Percentiles rank a stretch among this genome's conserved stretches.
These are phyloP conservation scores for Anastatus disparis DNA, from an alignment of 1,140 invertebrate genomes.

Conservation along the genomic window DNA sequence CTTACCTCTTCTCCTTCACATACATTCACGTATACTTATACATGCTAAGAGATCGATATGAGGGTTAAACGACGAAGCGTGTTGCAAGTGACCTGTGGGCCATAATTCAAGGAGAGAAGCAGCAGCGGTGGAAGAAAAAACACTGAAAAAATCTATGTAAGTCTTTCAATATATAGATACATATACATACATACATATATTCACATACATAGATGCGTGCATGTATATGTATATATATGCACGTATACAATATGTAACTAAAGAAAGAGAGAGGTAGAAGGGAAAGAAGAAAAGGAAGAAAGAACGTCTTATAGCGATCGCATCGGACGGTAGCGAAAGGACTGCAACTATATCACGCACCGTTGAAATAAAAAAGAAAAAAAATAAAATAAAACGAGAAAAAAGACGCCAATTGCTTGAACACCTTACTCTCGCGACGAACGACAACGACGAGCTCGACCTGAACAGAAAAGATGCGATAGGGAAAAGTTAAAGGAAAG, in stretches of 20 bases:
- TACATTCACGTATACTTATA: constrained; percentile 11
- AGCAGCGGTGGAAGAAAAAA: constrained; percentile 13
- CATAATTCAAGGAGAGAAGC: constrained; percentile 57
- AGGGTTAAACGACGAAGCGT: constrained; percentile 67
- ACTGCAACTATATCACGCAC: constrained; percentile 50
- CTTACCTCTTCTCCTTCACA: constrained; percentile 36
- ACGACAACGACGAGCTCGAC: neutral
- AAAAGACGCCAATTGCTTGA: constrained; percentile 16
- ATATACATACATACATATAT: too few relatives aligned
- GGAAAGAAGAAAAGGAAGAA: too few relatives aligned
- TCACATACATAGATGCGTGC: too few relatives aligned
- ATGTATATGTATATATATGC: too few relatives aligned
- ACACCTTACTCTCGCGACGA: constrained; percentile 30
- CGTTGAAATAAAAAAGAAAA: neutral
- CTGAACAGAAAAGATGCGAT: neutral
- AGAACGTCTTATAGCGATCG: constrained; percentile 57
- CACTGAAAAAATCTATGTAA: too few relatives aligned
- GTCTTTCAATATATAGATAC: too few relatives aligned
- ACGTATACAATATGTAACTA: too few relatives aligned
- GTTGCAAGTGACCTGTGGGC: constrained; percentile 63
- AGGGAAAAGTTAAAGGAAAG: too few relatives aligned
- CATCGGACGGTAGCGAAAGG: constrained; percentile 53
- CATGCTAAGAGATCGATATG: constrained; percentile 48
- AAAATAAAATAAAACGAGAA: constrained; percentile 10
- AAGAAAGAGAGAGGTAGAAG: constrained; percentile 2